phyloP scores from a whole-genome alignment of 2,797 vertebrate genomes.

The Neosilurus mollespiculum region DNA sequence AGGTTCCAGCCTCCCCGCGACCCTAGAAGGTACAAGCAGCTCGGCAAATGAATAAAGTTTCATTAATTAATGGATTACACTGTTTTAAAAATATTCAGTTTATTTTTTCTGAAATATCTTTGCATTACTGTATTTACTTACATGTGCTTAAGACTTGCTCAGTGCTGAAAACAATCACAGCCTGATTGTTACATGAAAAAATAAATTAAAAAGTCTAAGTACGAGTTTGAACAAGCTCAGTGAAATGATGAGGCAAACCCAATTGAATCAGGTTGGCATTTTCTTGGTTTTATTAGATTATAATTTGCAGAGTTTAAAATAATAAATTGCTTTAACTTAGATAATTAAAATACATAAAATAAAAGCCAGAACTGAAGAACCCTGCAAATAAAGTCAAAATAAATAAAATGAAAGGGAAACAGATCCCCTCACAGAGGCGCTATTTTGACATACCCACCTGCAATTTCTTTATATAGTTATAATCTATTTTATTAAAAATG shows the following conservation, averaged over 20 bases:
- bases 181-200: background rate
- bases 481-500: constrained; percentile 58
- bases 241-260: background rate
- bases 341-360: constrained; percentile 84
- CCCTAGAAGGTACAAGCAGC: too few relatives aligned
- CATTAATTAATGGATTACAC: background rate
- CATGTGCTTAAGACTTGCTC: background rate
- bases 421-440: constrained; percentile 71
- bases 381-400: constrained; percentile 75
- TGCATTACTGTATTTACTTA: background rate
- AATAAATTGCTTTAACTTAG: constrained; percentile 84
- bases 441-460: constrained; percentile 70
- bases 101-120: background rate
- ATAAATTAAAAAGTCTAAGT: background rate
- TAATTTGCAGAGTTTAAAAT: constrained; percentile 83
- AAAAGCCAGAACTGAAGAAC: constrained; percentile 81
- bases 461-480: constrained; percentile 69
- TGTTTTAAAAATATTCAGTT: background rate
- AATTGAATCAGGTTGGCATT: constrained; percentile 62
- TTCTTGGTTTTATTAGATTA: constrained; percentile 83
- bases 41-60: background rate
- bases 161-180: background rate
- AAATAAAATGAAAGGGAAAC: constrained; percentile 74
- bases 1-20: too few relatives aligned
- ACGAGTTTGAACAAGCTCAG: background rate